Evolutionary conservation across 2,113 vertebrate genomes (phyloP).

Genomic region (Myocastor coypus): DNA sequence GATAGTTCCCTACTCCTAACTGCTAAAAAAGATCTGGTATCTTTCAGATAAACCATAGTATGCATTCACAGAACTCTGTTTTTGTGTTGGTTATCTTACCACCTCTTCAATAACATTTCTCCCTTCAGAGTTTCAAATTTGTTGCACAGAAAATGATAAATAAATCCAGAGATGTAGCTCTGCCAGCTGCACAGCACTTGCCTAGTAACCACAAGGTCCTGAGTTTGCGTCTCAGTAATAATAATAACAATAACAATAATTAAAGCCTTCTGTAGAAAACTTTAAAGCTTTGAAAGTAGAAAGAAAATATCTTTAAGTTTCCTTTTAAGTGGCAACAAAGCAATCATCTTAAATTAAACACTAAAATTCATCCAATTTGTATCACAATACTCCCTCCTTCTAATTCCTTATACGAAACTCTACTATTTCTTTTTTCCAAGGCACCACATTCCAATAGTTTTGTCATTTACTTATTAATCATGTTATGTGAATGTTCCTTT

Average conservation of each 20-base stretch:
- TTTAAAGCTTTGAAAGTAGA: neutral
- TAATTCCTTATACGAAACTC: fast-evolving
- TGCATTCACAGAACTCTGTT: neutral
- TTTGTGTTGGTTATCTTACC: fast-evolving
- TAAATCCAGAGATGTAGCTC: too few relatives aligned
- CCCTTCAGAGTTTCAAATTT: neutral
- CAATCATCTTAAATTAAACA: neutral
- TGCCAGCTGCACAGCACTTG: too few relatives aligned
- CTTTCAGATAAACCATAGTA: neutral
- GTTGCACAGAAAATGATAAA: neutral
- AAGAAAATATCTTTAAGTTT: neutral
- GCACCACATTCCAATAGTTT: neutral
- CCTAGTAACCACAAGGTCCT: too few relatives aligned
- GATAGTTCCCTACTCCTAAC: neutral
- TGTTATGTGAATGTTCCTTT: neutral
- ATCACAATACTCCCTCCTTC: neutral
- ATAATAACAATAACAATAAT: too few relatives aligned
- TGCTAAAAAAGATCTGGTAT: neutral
- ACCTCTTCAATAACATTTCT: neutral
- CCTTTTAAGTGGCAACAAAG: neutral
- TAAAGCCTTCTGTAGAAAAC: neutral
- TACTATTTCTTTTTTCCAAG: neutral
- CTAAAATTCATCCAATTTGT: neutral
- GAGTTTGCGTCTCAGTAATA: too few relatives aligned
- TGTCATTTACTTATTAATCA: neutral